Conservation (phyloP, 2,797 vertebrate species). For the Dallia pectoralis region DNA sequence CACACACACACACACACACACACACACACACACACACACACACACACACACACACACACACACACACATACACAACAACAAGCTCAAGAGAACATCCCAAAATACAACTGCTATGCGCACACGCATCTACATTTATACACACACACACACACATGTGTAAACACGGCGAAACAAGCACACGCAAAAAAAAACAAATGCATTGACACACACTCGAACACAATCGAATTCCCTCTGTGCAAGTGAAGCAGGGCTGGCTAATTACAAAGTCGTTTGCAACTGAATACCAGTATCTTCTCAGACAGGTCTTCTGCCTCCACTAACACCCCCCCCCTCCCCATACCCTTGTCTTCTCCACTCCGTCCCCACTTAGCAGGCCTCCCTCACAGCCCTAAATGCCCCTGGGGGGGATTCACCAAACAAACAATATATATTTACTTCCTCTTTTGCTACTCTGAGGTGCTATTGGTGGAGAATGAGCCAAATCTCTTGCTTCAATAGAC, state of each 20-base stretch:
- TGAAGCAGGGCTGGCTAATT: conserved; percentile 77
- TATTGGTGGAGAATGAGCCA: conserved; percentile 35
- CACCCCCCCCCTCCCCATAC: conserved; percentile 34
- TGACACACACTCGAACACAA: conserved; percentile 43
- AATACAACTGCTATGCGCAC: conserved; percentile 45
- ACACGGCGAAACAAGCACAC: conserved; percentile 7
- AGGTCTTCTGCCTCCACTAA: conserved; percentile 35
- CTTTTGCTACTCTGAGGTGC: conserved; percentile 31
- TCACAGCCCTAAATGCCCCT: conserved; percentile 33
- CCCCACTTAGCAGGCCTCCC: conserved; percentile 42
- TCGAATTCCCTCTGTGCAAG: conserved; percentile 70
- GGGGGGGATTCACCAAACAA: conserved; percentile 51
- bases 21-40: conserved; percentile 49
- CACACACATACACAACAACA: conserved; percentile 21
- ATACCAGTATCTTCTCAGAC: conserved; percentile 70
- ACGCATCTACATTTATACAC: conserved; percentile 46
- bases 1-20: conserved; percentile 31
- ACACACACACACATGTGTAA: conserved; percentile 30
- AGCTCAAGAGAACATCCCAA: conserved; percentile 45
- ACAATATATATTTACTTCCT: conserved; percentile 50
- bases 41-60: conserved; percentile 33
- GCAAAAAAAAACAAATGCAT: conserved; percentile 45
- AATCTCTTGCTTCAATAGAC: conserved; percentile 24
- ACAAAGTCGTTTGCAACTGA: conserved; percentile 78
- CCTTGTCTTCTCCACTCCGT: not conserved